Conservation (phyloP, 2,888 invertebrate species). For the Amorpha juglandis region DNA sequence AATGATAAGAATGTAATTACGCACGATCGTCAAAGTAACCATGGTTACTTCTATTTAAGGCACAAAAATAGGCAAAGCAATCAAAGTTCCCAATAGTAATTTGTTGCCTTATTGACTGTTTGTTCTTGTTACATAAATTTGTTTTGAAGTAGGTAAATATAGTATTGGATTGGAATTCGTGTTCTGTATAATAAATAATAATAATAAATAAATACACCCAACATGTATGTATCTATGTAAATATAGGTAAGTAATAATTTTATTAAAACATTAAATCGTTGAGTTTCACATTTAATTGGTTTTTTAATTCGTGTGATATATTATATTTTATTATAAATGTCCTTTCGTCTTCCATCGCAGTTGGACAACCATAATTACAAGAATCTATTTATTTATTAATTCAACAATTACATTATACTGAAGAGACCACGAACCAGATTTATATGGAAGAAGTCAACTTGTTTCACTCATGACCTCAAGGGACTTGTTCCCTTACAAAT, state of each 20-base stretch:
- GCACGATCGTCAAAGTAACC: not conserved
- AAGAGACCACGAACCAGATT: not conserved
- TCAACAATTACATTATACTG: not conserved
- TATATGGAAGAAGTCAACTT: slow-evolving; percentile 2
- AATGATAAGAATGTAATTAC: slow-evolving; percentile 10
- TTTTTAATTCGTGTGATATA: not conserved
- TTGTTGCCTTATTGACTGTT: not conserved
- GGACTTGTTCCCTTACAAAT: slow-evolving; percentile 20
- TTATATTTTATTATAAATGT: too few relatives aligned
- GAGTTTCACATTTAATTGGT: not conserved
- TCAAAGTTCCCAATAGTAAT: not conserved
- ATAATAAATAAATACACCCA: too few relatives aligned
- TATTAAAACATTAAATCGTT: not conserved
- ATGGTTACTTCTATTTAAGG: not conserved
- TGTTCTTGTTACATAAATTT: not conserved
- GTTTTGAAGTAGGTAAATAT: not conserved
- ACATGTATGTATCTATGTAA: too few relatives aligned
- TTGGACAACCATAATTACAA: too few relatives aligned
- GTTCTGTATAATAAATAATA: too few relatives aligned
- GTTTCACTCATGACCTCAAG: slow-evolving; percentile 15
- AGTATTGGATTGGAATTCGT: too few relatives aligned
- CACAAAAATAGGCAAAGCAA: not conserved
- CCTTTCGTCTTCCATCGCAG: too few relatives aligned
- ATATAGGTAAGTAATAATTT: too few relatives aligned
- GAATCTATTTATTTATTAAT: too few relatives aligned